Percentiles rank a stretch among this genome's conserved stretches.
phyloP scores from a whole-genome alignment of 2,888 invertebrate genomes.

The Axea sp. region DNA sequence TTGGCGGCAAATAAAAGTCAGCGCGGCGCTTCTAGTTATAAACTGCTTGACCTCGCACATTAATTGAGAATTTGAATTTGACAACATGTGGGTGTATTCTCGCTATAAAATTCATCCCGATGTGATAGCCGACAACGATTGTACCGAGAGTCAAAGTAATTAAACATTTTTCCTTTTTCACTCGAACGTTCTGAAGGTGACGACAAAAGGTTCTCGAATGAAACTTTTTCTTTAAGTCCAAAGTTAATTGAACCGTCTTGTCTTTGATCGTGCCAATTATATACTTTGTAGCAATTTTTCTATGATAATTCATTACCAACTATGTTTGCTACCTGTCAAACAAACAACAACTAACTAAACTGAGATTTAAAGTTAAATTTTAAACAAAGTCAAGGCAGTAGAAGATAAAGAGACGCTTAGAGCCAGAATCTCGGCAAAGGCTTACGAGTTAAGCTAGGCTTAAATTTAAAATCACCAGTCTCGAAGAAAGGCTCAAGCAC shows the following conservation, averaged over 20 bases:
- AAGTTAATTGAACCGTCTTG: constrained; percentile 1
- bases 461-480: constrained; percentile 61
- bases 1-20: constrained; percentile 56
- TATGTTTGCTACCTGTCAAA: constrained; percentile 38
- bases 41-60: constrained; percentile 20
- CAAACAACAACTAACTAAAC: constrained; percentile 43
- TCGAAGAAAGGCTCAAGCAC: constrained; percentile 59
- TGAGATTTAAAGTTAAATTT: constrained; percentile 59
- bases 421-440: constrained; percentile 58
- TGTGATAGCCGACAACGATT: not conserved
- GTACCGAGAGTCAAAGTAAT: not conserved
- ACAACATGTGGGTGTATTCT: not conserved
- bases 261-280: constrained; percentile 21
- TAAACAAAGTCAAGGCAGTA: constrained; percentile 54
- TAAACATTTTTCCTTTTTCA: not conserved
- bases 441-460: constrained; percentile 60
- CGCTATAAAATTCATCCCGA: not conserved
- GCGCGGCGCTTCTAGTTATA: constrained; percentile 36
- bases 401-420: constrained; percentile 58
- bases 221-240: not conserved
- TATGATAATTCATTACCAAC: constrained; percentile 43
- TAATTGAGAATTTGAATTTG: constrained; percentile 46
- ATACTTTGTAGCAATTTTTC: constrained; percentile 19
- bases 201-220: not conserved
- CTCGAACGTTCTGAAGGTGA: not conserved